Evolutionary conservation across 2,888 invertebrate species (phyloP), one percentile per base, ranked within the genome.

Genomic region (Parelbella ahira): DNA sequence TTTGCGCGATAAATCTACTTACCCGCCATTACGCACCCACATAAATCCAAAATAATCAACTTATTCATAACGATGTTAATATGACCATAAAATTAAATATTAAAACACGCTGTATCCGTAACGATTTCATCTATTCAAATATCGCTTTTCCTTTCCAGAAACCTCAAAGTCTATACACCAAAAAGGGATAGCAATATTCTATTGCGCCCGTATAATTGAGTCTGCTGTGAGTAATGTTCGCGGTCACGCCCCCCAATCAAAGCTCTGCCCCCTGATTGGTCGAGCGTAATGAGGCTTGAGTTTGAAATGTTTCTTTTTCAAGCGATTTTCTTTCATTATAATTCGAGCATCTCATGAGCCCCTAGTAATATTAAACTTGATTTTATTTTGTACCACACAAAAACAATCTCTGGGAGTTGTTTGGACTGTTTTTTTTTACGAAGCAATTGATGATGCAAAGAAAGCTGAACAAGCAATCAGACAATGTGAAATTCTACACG

Each of bases 201-300:
- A 49, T 37, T 37, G 7, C 18, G 33, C 55, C 42, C 56, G 52
- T 44, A 34, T 44, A 15, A 20, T 34, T 15, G 28, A 43, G 47
- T 54, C 53, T 58, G 54, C 48, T 51, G 66, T 79, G 70, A 83
- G 78, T 84, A 83, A 87, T 84, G 81, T 78, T 68, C 43, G 51
- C 54, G 45, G 78, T 75, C 80, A 81, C 84, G 83, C 84, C 86
- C 82, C 53, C 66, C 76, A 83, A 86, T 84, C 82, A 83, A 61
- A 60, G 49, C 45, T 52, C 59, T 47, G 56, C 49, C 54, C 60
- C 61, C 65, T 67, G 63, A 84, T 84, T 87, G 84, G 84, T 75
- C 54, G 72, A 45, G 48, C 64, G 61, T 75, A 70, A 71, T 73
- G 56, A 68, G 61, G 71, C 70, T 69, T 62, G 61, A 80, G 69